A percentile compares a stretch with the other conserved stretches of the same genome.
These are phyloP conservation scores for Coreoperca whiteheadi DNA, from an alignment of 2,113 vertebrate genomes.

Conservation along the genomic window DNA sequence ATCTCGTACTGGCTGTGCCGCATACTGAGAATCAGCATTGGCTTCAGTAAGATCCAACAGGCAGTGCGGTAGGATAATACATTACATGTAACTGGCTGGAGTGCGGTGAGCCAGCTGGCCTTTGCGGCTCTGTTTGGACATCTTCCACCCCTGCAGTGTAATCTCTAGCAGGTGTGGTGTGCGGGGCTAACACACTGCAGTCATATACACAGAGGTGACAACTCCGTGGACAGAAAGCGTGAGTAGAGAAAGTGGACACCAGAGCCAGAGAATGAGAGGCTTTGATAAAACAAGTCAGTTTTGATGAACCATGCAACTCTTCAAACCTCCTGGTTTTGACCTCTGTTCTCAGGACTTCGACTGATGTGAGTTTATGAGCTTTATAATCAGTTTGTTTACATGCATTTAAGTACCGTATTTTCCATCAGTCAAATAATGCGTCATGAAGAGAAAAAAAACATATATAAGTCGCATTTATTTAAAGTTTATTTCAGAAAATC, in stretches of 20 bases:
- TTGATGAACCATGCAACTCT: not conserved
- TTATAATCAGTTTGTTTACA: not conserved
- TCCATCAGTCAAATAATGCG: too few relatives aligned
- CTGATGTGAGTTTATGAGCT: not conserved
- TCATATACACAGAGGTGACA: constrained; percentile 27
- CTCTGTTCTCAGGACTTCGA: not conserved
- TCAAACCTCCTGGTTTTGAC: not conserved
- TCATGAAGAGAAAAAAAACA: too few relatives aligned
- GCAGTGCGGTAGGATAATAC: constrained; percentile 12
- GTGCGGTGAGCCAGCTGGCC: constrained; percentile 33
- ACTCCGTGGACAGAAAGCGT: constrained; percentile 11
- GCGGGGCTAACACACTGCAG: constrained; percentile 12
- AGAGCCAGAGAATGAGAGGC: not conserved
- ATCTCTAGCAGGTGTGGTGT: constrained; percentile 61
- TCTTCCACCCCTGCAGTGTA: constrained; percentile 50
- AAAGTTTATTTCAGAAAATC: too few relatives aligned
- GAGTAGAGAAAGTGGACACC: constrained; percentile 17
- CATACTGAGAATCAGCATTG: constrained; percentile 15
- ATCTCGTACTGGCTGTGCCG: not conserved
- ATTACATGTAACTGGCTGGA: constrained; percentile 16
- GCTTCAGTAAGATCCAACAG: constrained; percentile 28
- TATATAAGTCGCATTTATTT: too few relatives aligned
- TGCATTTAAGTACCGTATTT: not conserved
- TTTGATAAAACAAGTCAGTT: not conserved
- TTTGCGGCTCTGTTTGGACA: constrained; percentile 46